Percentiles rank a stretch among this genome's conserved stretches.
These are phyloP conservation scores for Ovis aries DNA, from an alignment of 2,113 vertebrate species.

Conservation along the genomic window ARS-UI_Ramb_v3.0 NC_056070.1:11284001-11284500, in stretches of 20 bases:
- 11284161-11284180: not conserved
- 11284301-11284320: not conserved
- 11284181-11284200: not conserved
- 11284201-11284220: not conserved
- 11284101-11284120: not conserved
- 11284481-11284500: not conserved
- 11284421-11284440: not conserved
- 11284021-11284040: not conserved
- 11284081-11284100: not conserved
- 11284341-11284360: not conserved
- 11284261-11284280: not conserved
- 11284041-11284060: not conserved
- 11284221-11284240: not conserved
- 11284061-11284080: not conserved
- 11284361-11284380: not conserved
- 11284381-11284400: not conserved
- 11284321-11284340: not conserved
- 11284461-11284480: not conserved
- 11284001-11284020: fast-evolving
- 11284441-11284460: not conserved
- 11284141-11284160: not conserved
- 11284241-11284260: not conserved
- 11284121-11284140: not conserved
- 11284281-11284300: not conserved
- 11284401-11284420: not conserved